Conservation (phyloP, 2,113 vertebrate genomes). For the Pholis gunnellus region DNA sequence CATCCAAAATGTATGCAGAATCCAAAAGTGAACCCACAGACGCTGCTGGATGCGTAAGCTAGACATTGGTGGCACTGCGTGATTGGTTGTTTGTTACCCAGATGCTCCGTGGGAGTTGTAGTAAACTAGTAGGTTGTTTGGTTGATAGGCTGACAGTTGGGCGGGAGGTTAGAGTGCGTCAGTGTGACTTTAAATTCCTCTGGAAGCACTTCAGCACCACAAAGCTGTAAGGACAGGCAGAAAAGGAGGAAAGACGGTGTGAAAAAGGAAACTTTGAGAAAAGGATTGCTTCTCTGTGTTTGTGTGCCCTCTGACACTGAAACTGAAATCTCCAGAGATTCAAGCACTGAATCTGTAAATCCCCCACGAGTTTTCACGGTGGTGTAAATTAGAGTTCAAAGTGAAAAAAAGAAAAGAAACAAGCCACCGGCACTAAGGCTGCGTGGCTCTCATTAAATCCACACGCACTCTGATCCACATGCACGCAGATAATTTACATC, state of each 20-base stretch:
- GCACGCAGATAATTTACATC: slow-evolving; percentile 52
- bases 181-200: slow-evolving; percentile 22
- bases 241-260: neutral
- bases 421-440: slow-evolving; percentile 27
- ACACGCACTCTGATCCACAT: slow-evolving; percentile 26
- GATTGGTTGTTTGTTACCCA: neutral
- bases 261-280: slow-evolving; percentile 29
- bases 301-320: slow-evolving; percentile 65
- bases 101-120: neutral
- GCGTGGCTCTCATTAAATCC: slow-evolving; percentile 69
- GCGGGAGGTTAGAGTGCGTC: neutral
- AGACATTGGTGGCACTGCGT: neutral
- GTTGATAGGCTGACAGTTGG: neutral
- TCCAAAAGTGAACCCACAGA: neutral
- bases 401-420: slow-evolving; percentile 42
- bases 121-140: neutral
- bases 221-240: slow-evolving; percentile 24
- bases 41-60: neutral
- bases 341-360: slow-evolving; percentile 57
- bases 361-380: slow-evolving; percentile 49
- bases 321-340: slow-evolving; percentile 55
- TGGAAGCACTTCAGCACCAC: slow-evolving; percentile 13
- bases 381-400: slow-evolving; percentile 75
- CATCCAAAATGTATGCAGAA: neutral
- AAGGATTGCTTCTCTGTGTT: slow-evolving; percentile 36